A percentile compares a stretch with the other conserved stretches of the same genome.
phyloP scores from a whole-genome alignment of 2,888 invertebrate species.

The Galerucella pusilla region DNA sequence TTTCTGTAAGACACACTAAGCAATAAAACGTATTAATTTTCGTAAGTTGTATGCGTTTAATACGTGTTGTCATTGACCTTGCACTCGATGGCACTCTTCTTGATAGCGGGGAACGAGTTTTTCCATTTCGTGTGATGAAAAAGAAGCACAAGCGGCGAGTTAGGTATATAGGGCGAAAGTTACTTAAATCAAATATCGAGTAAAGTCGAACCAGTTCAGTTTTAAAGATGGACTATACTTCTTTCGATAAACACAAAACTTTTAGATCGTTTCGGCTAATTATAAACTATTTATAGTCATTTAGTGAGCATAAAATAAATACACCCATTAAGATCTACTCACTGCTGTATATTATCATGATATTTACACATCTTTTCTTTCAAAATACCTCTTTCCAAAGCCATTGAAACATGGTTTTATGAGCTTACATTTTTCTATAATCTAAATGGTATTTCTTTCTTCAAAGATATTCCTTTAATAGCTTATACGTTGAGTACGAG shows the following conservation, averaged over 20 bases:
- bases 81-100: constrained; percentile 33
- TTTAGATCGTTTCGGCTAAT: too few relatives aligned
- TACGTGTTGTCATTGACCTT: constrained; percentile 40
- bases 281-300: too few relatives aligned
- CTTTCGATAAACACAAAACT: too few relatives aligned
- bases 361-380: background rate
- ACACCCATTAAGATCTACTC: too few relatives aligned
- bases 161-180: background rate
- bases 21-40: constrained; percentile 15
- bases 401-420: background rate
- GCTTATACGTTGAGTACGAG: background rate
- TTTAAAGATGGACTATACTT: too few relatives aligned
- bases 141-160: constrained; percentile 16
- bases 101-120: constrained; percentile 36
- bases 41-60: constrained; percentile 16
- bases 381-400: background rate
- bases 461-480: background rate
- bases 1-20: constrained; percentile 2
- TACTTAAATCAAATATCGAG: too few relatives aligned
- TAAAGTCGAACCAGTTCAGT: too few relatives aligned
- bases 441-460: constrained; percentile 10
- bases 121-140: constrained; percentile 26
- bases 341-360: background rate
- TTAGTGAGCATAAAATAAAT: background rate
- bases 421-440: background rate